Percentiles rank a stretch among this genome's conserved stretches.
Evolutionary conservation across 1,140 invertebrate genomes (phyloP).

Genomic region (Drosophila athabasca): DNA sequence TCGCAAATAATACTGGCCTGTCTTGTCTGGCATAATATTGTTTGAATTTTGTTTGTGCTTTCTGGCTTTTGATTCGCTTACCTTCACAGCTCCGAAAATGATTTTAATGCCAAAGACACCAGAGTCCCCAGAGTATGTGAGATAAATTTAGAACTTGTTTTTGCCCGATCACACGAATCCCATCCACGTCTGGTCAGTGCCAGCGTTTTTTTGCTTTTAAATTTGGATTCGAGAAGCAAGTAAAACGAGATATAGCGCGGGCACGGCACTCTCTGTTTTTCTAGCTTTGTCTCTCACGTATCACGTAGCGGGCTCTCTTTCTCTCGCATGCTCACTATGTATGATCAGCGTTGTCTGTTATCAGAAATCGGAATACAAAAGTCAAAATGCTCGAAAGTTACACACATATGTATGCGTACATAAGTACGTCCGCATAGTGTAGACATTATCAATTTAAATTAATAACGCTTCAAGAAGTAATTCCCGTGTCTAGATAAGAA

Average conservation of each 20-base stretch:
- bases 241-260: slow-evolving; percentile 17
- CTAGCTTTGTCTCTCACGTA: neutral
- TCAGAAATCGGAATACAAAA: slow-evolving; percentile 74
- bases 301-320: slow-evolving; percentile 5
- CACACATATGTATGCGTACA: slow-evolving; percentile 13
- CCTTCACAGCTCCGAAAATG: slow-evolving; percentile 68
- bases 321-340: slow-evolving; percentile 34
- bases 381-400: slow-evolving; percentile 59
- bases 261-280: slow-evolving; percentile 8
- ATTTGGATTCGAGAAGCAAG: slow-evolving; percentile 49
- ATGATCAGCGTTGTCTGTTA: slow-evolving; percentile 67
- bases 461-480: slow-evolving; percentile 70
- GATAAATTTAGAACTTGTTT: slow-evolving; percentile 81
- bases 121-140: slow-evolving; percentile 64
- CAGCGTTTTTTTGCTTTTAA: slow-evolving; percentile 73
- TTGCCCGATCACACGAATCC: slow-evolving; percentile 59
- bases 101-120: slow-evolving; percentile 63
- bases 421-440: slow-evolving; percentile 45
- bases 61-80: slow-evolving; percentile 51
- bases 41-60: slow-evolving; percentile 13
- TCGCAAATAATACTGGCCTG: slow-evolving; percentile 22
- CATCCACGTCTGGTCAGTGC: slow-evolving; percentile 71
- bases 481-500: slow-evolving; percentile 59
- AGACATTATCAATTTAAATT: slow-evolving; percentile 77
- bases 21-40: slow-evolving; percentile 3